These are phyloP conservation scores for Heterochromis multidens DNA, from an alignment of 2,113 vertebrate species.

Conservation along the genomic window DNA sequence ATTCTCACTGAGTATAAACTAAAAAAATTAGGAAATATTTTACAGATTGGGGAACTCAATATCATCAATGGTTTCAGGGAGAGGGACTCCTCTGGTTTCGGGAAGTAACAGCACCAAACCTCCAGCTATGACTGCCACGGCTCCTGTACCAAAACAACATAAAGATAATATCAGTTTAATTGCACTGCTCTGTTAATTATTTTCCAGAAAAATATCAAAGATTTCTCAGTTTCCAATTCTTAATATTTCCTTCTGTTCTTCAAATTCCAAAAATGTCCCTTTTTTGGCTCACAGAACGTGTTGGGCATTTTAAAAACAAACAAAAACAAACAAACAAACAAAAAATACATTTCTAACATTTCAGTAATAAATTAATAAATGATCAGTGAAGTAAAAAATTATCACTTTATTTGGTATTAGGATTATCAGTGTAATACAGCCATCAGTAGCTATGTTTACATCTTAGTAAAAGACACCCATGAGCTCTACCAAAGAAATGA, in stretches of 20 bases:
- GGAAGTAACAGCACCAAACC: conserved; percentile 85
- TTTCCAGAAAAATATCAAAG: neutral
- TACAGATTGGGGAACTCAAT: conserved; percentile 85
- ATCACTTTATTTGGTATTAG: neutral
- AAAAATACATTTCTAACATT: neutral
- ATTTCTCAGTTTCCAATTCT: neutral
- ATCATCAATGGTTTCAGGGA: conserved; percentile 91
- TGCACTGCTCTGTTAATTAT: neutral
- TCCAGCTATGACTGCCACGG: conserved; percentile 82
- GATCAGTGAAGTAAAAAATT: neutral
- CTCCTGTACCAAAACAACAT: conserved; percentile 64
- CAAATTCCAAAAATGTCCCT: neutral
- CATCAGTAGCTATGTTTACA: too few relatives aligned
- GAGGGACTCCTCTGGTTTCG: conserved; percentile 86
- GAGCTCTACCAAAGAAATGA: neutral
- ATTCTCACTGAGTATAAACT: neutral
- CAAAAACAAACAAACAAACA: neutral
- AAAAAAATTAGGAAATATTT: neutral
- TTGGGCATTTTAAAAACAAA: neutral
- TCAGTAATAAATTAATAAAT: neutral
- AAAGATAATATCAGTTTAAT: neutral
- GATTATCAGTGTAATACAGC: too few relatives aligned
- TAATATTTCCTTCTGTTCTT: neutral
- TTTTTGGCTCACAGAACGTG: neutral
- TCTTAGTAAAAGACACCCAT: neutral